Percentiles rank a stretch among this genome's conserved stretches.
These are phyloP conservation scores for Acrobasis repandana DNA, from an alignment of 2,888 invertebrate species.

Conservation along the genomic window DNA sequence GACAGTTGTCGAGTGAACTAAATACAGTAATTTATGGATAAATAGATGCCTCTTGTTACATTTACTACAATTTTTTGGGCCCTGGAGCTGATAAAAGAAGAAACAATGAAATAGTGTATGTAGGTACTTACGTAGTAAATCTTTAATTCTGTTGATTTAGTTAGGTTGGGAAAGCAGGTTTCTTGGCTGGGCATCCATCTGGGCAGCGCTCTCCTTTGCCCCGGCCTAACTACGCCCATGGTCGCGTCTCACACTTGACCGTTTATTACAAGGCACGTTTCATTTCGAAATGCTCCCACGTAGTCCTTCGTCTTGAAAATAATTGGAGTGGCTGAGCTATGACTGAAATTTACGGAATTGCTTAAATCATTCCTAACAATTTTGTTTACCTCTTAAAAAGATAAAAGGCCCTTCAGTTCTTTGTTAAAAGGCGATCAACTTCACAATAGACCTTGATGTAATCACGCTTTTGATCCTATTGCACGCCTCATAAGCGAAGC, in stretches of 20 bases:
- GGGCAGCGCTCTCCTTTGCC: too few species aligned
- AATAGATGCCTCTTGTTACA: too few species aligned
- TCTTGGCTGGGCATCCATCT: too few species aligned
- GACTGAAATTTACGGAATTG: conserved; percentile 49
- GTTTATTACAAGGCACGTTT: conserved; percentile 47
- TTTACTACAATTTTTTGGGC: too few species aligned
- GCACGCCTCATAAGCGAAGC: too few species aligned
- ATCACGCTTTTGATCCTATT: neutral
- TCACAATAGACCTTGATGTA: neutral
- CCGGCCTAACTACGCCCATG: neutral
- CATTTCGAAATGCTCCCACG: conserved; percentile 45
- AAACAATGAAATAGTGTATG: too few species aligned
- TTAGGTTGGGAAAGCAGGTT: too few species aligned
- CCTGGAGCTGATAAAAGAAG: too few species aligned
- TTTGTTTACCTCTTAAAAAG: conserved; percentile 39
- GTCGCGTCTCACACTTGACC: conserved; percentile 32
- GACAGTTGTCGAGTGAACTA: too few species aligned
- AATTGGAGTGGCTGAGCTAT: conserved; percentile 61
- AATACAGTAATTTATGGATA: too few species aligned
- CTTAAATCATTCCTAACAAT: conserved; percentile 44
- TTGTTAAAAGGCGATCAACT: neutral
- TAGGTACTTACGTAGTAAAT: too few species aligned
- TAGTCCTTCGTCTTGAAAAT: conserved; percentile 52
- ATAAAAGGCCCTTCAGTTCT: conserved; percentile 2
- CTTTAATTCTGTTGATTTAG: too few species aligned